Percentiles rank a stretch among this genome's conserved stretches.
Evolutionary conservation across 2,888 invertebrate species (phyloP).

Genomic region (Meandrusa payeni): DNA sequence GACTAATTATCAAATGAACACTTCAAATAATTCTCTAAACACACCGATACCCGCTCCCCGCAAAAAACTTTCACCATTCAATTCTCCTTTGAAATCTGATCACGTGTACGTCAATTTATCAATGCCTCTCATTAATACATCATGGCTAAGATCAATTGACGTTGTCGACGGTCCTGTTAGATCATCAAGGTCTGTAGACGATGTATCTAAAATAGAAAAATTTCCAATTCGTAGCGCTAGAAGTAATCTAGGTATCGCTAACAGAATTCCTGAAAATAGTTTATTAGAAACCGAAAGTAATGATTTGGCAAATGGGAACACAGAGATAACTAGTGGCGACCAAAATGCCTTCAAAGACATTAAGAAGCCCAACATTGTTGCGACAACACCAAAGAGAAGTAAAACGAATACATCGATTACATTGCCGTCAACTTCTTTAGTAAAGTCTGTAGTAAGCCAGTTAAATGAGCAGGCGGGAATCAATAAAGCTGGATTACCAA

Average conservation of each 20-base stretch:
- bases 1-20: slow-evolving; percentile 47
- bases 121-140: slow-evolving; percentile 67
- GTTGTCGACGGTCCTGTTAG: slow-evolving; percentile 60
- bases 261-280: slow-evolving; percentile 34
- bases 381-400: slow-evolving; percentile 66
- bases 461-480: slow-evolving; percentile 60
- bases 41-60: slow-evolving; percentile 82
- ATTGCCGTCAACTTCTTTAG: slow-evolving; percentile 68
- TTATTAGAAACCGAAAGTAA: slow-evolving; percentile 25
- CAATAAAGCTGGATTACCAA: slow-evolving; percentile 63
- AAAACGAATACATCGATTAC: slow-evolving; percentile 41
- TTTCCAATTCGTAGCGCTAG: slow-evolving; percentile 28
- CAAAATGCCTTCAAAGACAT: slow-evolving; percentile 33
- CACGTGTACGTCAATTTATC: slow-evolving; percentile 82
- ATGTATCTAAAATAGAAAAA: slow-evolving; percentile 43
- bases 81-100: slow-evolving; percentile 65
- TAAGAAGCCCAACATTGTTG: slow-evolving; percentile 69
- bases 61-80: slow-evolving; percentile 60
- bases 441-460: slow-evolving; percentile 66
- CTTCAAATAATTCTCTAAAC: slow-evolving; percentile 72
- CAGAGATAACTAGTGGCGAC: slow-evolving; percentile 34
- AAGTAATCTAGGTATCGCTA: slow-evolving; percentile 29
- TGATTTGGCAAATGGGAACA: slow-evolving; percentile 29
- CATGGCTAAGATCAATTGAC: slow-evolving; percentile 50
- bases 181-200: slow-evolving; percentile 59